Evolutionary conservation across 2,797 vertebrate species (phyloP), one percentile per base, ranked within the genome.

Genomic region (Myripristis murdjan): DNA sequence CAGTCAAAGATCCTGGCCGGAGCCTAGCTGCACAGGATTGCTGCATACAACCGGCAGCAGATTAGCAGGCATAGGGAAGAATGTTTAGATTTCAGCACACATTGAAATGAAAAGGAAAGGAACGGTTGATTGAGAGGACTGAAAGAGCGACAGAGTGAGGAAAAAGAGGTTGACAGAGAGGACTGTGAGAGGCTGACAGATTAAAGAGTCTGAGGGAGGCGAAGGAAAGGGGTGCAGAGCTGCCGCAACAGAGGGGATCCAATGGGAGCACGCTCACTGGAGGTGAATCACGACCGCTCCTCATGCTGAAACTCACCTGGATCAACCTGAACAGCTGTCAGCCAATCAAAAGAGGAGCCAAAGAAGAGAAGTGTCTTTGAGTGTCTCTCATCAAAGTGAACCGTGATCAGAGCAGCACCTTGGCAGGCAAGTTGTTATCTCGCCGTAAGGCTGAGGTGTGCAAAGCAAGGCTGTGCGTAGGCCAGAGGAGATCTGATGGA

Each of bases 81-180:
- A 79, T 78, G 65, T 70, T 57, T 75, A 73, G 73, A 81, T 80
- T 87, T 79, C 59, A 85, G 47, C 49, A 14, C 10, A 5, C 59
- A 49, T 63, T 57, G 2, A 76, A 64, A 51, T 64, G 15, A 64
- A 73, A 65, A 5, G 1, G 44, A 46, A 49, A 69, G 57, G 58
- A 73, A 68, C 14, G 70, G 62, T 58, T 65, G 70, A 68, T 49
- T 74, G 62, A 76, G 64, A 64, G 44, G 16, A 64, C 35, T 63
- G 64, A 59, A 35, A 56, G 20, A 48, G 37, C 3, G 1, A 70
- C 55, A 35, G 44, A 59, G 43, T 43, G 9, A 44, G 33, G 8
- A 8, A 20, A 2, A 26, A 66, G 39, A 55, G 7, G 46, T 43
- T 31, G 4, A 23, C 11, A 58, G 16, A 37, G 28, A 51, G 28